A percentile compares a stretch with the other conserved stretches of the same genome.
Conservation (phyloP, 2,888 invertebrate species). For the Argyra leucocephala region DNA sequence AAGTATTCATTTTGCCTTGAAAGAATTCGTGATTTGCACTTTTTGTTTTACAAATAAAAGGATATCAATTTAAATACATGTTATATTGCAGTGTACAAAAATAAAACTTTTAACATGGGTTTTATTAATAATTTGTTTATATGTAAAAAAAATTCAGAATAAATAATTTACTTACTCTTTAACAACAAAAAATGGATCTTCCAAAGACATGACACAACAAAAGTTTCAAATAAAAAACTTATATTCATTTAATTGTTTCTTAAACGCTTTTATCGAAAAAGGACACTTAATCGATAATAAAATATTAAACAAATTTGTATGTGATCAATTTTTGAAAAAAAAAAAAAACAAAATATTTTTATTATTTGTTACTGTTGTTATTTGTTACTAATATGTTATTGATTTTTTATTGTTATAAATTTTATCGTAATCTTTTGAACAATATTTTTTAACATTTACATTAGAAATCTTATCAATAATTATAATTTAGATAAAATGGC, state of each 20-base stretch:
- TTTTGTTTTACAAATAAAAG: no score
- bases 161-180: conserved; percentile 74
- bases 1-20: no score
- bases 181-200: conserved; percentile 97
- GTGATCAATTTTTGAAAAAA: no score
- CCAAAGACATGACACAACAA: conserved; percentile 83
- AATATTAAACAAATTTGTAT: no score
- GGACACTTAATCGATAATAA: background rate
- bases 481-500: background rate
- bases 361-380: background rate
- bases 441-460: no score
- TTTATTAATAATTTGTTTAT: no score
- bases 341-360: background rate
- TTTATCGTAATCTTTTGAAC: background rate
- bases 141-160: no score
- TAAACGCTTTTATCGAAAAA: background rate
- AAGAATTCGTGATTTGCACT: no score
- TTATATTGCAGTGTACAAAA: no score
- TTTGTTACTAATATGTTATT: background rate
- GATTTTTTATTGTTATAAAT: background rate
- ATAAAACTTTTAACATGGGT: no score
- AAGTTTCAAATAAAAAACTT: conserved; percentile 14
- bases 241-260: background rate
- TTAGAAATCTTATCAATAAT: no score
- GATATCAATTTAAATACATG: no score